Percentiles rank a stretch among this genome's conserved stretches.
These are phyloP conservation scores for Lucinisca nassula DNA, from an alignment of 2,888 invertebrate species.

Conservation along the genomic window DNA sequence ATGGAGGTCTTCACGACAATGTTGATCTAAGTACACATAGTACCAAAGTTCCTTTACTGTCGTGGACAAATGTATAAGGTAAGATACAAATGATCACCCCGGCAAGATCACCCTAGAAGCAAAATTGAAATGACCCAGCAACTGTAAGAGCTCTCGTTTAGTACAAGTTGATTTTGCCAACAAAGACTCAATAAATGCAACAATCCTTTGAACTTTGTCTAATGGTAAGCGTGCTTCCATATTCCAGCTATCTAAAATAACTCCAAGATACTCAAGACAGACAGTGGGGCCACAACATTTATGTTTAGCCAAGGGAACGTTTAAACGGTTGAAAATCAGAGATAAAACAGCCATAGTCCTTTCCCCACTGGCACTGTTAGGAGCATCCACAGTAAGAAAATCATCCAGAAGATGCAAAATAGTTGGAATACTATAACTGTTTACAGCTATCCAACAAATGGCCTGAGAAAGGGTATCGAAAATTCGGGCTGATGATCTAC, in stretches of 20 bases:
- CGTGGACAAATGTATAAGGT: constrained; percentile 23
- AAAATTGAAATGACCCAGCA: constrained; percentile 52
- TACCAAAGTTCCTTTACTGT: constrained; percentile 25
- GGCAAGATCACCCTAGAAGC: constrained; percentile 42
- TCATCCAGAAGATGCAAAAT: constrained; percentile 60
- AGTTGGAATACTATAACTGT: constrained; percentile 40
- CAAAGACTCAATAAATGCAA: not conserved
- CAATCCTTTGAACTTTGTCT: constrained; percentile 50
- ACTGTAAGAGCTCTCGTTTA: constrained; percentile 8
- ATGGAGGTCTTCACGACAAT: constrained; percentile 32
- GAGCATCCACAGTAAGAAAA: constrained; percentile 43
- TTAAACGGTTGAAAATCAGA: constrained; percentile 45
- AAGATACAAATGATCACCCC: constrained; percentile 37
- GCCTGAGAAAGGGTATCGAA: constrained; percentile 53
- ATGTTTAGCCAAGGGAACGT: constrained; percentile 46
- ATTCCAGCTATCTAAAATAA: constrained; percentile 56
- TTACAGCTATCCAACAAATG: constrained; percentile 56
- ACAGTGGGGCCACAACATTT: constrained; percentile 53
- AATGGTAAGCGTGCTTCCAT: constrained; percentile 48
- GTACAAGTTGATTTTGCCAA: not conserved
- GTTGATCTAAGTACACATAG: constrained; percentile 7
- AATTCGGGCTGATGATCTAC: constrained; percentile 45
- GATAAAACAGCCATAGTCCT: constrained; percentile 58
- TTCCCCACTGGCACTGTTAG: constrained; percentile 18
- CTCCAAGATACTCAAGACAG: constrained; percentile 57